Base-by-base conservation (phyloP, 2,797 vertebrate genomes). In the Gallirallus australis region DNA sequence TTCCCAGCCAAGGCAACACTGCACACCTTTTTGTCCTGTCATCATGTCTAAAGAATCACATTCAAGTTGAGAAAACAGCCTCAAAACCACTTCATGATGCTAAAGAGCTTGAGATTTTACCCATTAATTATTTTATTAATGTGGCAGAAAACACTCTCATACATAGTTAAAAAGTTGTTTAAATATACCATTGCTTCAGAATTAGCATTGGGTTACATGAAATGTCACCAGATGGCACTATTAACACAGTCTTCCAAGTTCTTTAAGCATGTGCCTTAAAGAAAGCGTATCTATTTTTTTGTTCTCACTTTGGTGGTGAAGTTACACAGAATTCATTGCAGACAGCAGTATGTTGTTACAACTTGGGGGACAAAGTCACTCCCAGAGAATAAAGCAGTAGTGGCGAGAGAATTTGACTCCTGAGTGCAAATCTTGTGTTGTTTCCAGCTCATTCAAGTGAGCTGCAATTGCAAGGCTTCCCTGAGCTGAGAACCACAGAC, bases 221-320 rank as follows among this genome's bases (percentile, higher is more conserved):
- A 79, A 84, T 79, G 91, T 90, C 95, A 96, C 92, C 93, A 97
- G 92, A 90, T 93, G 95, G 94, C 93, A 95, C 94, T 95, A 76
- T 94, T 89, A 94, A 95, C 94, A 79, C 92, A 79, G 73, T 33
- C 85, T 93, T 88, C 42, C 42, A 65, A 59, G 21, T 57, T 72
- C 30, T 77, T 35, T 35, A 75, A 61, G 35, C 31, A 30, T 5
- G 11, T n/a, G 19, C 17, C 27, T 71, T 65, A 65, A 75, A 86
- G 70, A 64, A 57, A 52, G 30, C 3, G 4, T 7, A 50, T 8
- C 5, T 48, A 11, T 15, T 20, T 57, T 48, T 5, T 24, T 30
- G 33, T 7, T 59, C 15, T 23, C 75, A 30, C 28, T 91, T 53
- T 50, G 7, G 21, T 45, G 69, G 40, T 81, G 45, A 86, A 33